Evolutionary conservation across 1,140 invertebrate species (phyloP).

Genomic region (Agrypnia vestita): DNA sequence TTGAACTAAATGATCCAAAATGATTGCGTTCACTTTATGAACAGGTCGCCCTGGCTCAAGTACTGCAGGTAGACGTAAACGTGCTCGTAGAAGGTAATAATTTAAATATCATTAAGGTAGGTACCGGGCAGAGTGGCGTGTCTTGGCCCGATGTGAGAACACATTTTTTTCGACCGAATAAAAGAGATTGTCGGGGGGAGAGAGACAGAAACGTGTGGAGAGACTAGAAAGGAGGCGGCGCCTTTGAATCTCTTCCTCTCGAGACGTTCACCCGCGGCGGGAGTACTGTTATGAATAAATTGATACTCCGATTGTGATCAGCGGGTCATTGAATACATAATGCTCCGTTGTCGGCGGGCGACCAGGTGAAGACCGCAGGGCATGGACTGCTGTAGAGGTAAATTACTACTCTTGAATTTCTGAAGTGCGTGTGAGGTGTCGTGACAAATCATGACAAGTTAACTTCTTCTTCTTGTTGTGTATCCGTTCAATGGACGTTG

Average conservation of each 20-base stretch:
- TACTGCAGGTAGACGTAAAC: too few relatives aligned
- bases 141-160: too few relatives aligned
- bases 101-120: background rate
- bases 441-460: too few relatives aligned
- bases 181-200: background rate
- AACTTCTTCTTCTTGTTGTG: too few relatives aligned
- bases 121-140: background rate
- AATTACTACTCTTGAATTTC: too few relatives aligned
- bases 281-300: constrained; percentile 16
- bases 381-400: too few relatives aligned
- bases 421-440: too few relatives aligned
- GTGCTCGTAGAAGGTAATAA: background rate
- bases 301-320: constrained; percentile 1
- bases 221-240: background rate
- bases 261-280: background rate
- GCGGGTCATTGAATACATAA: constrained; percentile 29
- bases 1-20: too few relatives aligned
- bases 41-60: too few relatives aligned
- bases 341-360: background rate
- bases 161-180: too few relatives aligned
- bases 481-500: too few relatives aligned
- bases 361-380: background rate
- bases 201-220: background rate
- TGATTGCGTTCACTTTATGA: too few relatives aligned
- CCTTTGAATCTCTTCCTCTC: background rate